Base-by-base conservation (phyloP, 2,888 invertebrate genomes). In the Ectemnius cavifrons region DNA sequence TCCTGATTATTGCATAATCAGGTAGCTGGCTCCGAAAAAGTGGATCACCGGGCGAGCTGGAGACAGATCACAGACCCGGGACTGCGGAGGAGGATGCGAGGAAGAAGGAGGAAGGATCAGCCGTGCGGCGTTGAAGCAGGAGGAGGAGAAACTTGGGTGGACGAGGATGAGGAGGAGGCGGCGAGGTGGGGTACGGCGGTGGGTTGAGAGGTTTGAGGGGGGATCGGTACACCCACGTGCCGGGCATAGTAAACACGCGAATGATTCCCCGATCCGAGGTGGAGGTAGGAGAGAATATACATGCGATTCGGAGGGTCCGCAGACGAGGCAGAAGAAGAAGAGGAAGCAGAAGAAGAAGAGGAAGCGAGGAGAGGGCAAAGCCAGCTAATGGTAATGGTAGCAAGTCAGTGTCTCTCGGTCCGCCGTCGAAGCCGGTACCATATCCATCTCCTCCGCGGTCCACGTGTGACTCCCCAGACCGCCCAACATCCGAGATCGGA, bases 331-430 rank as follows among this genome's bases (percentile, higher is more conserved):
- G 65, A 72, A 75, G 82, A 74, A 71, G 83, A 80, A 65, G 82
- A 78, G 75, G 79, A 81, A 80, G 72, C 79, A 75, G 79, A 73
- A 86, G 83, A 79, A 79, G 81, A 71, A 64, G 61, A 68, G 76
- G 71, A 71, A 68, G 76, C 75, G 77, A 69, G 75, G 79, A 82
- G 85, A 87, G 89, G 87, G 87, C 86, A 84, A 85, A 85, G 78
- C 75, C 83, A 86, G 87, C 87, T 89, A 87, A 89, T 88, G 89
- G 87, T 85, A 88, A 89, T 88, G 87, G 89, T 89, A 88, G 84
- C 85, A 84, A 87, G 87, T 81, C 89, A 90, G 90, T 90, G 87
- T 88, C 87, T 88, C 89, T 84, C 88, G 88, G 84, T 85, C 88
- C 84, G 87, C 84, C 87, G 86, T 86, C 83, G 84, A 83, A 80